phyloP scores from a whole-genome alignment of 1,140 invertebrate genomes.

The Kradibia gibbosae region DNA sequence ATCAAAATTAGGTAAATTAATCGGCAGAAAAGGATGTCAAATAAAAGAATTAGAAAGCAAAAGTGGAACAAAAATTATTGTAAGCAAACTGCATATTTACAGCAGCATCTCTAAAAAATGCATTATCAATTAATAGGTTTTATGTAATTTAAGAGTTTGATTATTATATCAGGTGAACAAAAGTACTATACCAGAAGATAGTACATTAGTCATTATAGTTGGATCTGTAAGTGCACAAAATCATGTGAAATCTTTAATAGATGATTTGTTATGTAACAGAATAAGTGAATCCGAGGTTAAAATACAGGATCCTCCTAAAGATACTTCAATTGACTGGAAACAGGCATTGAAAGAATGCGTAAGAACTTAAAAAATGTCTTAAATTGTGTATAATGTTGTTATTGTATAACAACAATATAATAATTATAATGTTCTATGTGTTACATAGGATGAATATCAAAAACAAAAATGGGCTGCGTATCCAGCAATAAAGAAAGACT shows the following conservation, averaged over 20 bases:
- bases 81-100: conserved; percentile 55
- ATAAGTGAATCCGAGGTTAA: neutral
- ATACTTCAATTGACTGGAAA: conserved; percentile 21
- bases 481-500: conserved; percentile 83
- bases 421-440: conserved; percentile 3
- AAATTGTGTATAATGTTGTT: conserved; percentile 44
- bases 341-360: conserved; percentile 49
- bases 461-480: conserved; percentile 76
- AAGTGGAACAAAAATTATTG: conserved; percentile 75
- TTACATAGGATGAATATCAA: conserved; percentile 71
- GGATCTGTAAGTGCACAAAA: conserved; percentile 73
- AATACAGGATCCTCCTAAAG: conserved; percentile 40
- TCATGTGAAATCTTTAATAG: conserved; percentile 75
- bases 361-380: conserved; percentile 15
- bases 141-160: conserved; percentile 4
- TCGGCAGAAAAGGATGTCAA: conserved; percentile 81
- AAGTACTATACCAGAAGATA: conserved; percentile 59
- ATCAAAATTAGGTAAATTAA: conserved; percentile 68
- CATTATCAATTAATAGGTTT: neutral
- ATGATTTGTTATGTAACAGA: conserved; percentile 62
- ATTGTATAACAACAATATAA: neutral
- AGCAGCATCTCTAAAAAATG: neutral
- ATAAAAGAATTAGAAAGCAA: conserved; percentile 82
- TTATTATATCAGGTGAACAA: conserved; percentile 57
- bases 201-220: conserved; percentile 71